Evolutionary conservation across 2,888 invertebrate genomes (phyloP), one percentile per base, ranked within the genome.

Genomic region (Hirtodrosophila alboralis): DNA sequence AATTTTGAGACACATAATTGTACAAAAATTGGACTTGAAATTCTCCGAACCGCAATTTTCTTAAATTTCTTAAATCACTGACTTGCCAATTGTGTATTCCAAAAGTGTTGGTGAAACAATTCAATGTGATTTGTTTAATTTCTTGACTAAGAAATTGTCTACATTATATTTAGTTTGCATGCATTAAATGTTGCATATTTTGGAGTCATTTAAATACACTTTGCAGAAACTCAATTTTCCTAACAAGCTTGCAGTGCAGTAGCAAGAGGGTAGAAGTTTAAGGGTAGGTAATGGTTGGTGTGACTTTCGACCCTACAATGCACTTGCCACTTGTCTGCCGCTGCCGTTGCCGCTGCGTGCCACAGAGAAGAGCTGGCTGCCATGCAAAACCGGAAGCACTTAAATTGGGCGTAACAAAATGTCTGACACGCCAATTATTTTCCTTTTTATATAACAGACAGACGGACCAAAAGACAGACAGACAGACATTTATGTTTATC

Each of bases 351-450:
- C 21, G 31, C 48, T 43, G 59, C 51, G 31, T 54, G 59, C 38
- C 43, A 37, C n/a, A 14, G 31, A 31, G 40, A 36, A 9, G 26
- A 60, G 57, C 51, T 61, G 28, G 33, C 57, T 54, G 38, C 53
- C 63, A 63, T 61, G 59, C 59, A 72, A 67, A 67, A 58, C 53
- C 70, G 80, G 84, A 84, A 78, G 67, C 84, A 84, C 80, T 78
- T 78, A 78, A 84, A 78, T 78, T 83, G 77, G 77, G 80, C 80
- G 79, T 79, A 78, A 79, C 80, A 83, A 84, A 80, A 84, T 84
- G 80, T 80, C 80, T 80, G 80, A 84, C 85, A 84, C 74, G 80
- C 85, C 80, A 80, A 80, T 80, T 80, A 80, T 80, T 84, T 83
- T 80, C 53, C 79, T 79, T 84, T 83, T 71, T 75, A 75, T 84